Evolutionary conservation across 2,888 invertebrate genomes (phyloP).

Genomic region (Mayetiola destructor): DNA sequence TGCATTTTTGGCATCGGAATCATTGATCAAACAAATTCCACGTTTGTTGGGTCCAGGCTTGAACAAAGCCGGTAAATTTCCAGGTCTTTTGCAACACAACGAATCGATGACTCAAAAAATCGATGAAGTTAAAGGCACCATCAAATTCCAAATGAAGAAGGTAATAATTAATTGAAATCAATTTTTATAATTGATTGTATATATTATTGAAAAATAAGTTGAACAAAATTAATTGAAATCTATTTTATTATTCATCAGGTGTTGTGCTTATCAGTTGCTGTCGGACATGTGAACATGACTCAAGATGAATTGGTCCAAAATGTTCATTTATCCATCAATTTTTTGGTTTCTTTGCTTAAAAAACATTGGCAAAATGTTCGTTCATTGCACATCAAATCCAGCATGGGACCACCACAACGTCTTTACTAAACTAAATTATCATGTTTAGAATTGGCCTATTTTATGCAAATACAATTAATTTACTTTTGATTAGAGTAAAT

Average conservation of each 20-base stretch:
- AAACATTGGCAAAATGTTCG: constrained; percentile 99
- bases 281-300: constrained; percentile 93
- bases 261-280: constrained; percentile 92
- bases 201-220: constrained; percentile 7
- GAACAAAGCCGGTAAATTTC: constrained; percentile 99
- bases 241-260: constrained; percentile 45
- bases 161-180: too few species aligned
- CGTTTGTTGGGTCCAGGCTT: constrained; percentile 95
- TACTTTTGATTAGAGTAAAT: neutral
- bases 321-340: constrained; percentile 93
- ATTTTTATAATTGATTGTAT: too few species aligned
- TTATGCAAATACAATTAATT: neutral
- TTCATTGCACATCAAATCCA: constrained; percentile 94
- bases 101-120: constrained; percentile 93
- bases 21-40: constrained; percentile 98
- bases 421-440: constrained; percentile 57
- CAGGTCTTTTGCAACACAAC: constrained; percentile 90
- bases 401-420: constrained; percentile 96
- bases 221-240: constrained; percentile 1
- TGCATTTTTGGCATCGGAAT: constrained; percentile 97
- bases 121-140: constrained; percentile 97
- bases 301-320: constrained; percentile 94
- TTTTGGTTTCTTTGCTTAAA: constrained; percentile 96
- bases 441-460: neutral
- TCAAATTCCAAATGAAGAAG: constrained; percentile 99